Evolutionary conservation across 2,888 invertebrate species (phyloP).

Genomic region (Aquatica leii): DNA sequence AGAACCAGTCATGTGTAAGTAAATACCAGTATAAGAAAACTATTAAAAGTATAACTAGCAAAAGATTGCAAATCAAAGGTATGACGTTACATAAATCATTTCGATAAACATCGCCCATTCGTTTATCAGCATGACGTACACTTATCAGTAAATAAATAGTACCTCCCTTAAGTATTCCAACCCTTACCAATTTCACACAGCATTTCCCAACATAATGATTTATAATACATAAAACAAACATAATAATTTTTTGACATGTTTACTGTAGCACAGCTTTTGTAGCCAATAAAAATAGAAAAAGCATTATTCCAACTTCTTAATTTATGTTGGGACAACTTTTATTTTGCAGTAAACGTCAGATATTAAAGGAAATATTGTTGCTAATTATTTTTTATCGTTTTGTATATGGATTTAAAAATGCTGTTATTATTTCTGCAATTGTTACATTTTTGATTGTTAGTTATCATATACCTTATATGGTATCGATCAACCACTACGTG

Average conservation of each 20-base stretch:
- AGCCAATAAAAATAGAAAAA: slow-evolving; percentile 9
- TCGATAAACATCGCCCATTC: slow-evolving; percentile 48
- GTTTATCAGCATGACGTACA: slow-evolving; percentile 60
- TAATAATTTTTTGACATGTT: slow-evolving; percentile 50
- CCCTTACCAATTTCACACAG: slow-evolving; percentile 43
- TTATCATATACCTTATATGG: slow-evolving; percentile 18
- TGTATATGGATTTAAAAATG: neutral
- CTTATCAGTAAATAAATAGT: slow-evolving; percentile 61
- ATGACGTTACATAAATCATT: too few relatives aligned
- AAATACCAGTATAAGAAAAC: too few relatives aligned
- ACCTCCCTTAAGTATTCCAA: slow-evolving; percentile 47
- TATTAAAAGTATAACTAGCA: too few relatives aligned
- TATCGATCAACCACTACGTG: slow-evolving; percentile 24
- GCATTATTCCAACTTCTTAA: slow-evolving; percentile 1
- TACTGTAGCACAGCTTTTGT: slow-evolving; percentile 26
- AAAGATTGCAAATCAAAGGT: too few relatives aligned
- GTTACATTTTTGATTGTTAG: slow-evolving; percentile 8
- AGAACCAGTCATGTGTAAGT: too few relatives aligned
- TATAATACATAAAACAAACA: slow-evolving; percentile 49
- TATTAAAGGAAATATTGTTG: slow-evolving; percentile 15
- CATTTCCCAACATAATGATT: slow-evolving; percentile 52
- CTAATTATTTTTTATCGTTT: slow-evolving; percentile 6
- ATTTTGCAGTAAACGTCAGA: slow-evolving; percentile 24
- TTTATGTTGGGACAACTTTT: slow-evolving; percentile 18
- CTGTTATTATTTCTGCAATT: slow-evolving; percentile 14